Conservation (phyloP, 2,888 invertebrate species). For the Troilus luridus region DNA sequence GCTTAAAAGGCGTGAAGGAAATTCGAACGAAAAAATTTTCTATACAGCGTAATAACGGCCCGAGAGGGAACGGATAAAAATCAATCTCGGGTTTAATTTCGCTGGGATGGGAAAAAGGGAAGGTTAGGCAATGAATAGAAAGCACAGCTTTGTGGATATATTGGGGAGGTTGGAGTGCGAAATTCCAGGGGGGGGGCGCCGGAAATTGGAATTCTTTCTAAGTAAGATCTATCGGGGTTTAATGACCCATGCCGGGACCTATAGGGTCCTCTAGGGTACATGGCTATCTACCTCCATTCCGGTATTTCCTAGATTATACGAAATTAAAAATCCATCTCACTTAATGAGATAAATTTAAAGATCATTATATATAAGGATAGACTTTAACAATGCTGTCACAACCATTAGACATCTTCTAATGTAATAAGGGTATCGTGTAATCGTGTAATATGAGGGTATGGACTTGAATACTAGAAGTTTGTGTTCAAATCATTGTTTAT, state of each 20-base stretch:
- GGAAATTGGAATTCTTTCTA: conserved; percentile 59
- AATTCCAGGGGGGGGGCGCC: conserved; percentile 50
- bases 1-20: conserved; percentile 1
- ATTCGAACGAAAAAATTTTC: conserved; percentile 15
- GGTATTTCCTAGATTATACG: neutral
- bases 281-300: neutral
- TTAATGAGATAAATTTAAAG: too few relatives aligned
- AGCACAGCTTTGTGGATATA: conserved; percentile 38
- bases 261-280: neutral
- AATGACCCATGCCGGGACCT: conserved; percentile 25
- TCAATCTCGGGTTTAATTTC: conserved; percentile 53
- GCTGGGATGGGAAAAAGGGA: conserved; percentile 36
- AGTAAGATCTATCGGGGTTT: conserved; percentile 55
- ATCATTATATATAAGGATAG: too few relatives aligned
- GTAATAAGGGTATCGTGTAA: too few relatives aligned
- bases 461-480: too few relatives aligned
- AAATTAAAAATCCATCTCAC: neutral
- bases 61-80: conserved; percentile 31
- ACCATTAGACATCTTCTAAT: too few relatives aligned
- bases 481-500: too few relatives aligned
- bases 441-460: too few relatives aligned
- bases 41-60: conserved; percentile 9
- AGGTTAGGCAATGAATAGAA: conserved; percentile 54
- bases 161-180: conserved; percentile 34
- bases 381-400: too few relatives aligned